These are phyloP conservation scores for Himalopsyche kuldschensis DNA, from an alignment of 2,888 invertebrate species.

Conservation along the genomic window DNA sequence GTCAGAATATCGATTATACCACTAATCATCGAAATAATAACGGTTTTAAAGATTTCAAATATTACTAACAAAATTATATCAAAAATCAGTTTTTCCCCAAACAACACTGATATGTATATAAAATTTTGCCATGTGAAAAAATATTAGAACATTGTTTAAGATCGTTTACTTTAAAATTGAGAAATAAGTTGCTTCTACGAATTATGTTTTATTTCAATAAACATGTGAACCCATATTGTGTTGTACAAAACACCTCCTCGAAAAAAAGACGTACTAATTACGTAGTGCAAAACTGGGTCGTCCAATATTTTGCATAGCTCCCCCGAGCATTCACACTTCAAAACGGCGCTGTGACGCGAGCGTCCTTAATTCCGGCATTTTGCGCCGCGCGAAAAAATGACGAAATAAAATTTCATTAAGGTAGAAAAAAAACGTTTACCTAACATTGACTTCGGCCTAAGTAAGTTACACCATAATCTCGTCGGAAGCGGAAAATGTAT, in stretches of 20 bases:
- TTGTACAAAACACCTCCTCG: neutral
- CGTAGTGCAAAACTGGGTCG: neutral
- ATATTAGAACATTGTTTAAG: too few relatives aligned
- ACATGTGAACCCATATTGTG: too few relatives aligned
- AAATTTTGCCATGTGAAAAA: too few relatives aligned
- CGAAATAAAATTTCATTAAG: conserved; percentile 19
- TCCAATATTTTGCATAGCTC: neutral
- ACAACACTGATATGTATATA: too few relatives aligned
- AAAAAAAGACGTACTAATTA: neutral
- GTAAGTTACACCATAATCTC: neutral
- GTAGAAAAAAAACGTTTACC: conserved; percentile 3
- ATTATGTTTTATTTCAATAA: too few relatives aligned
- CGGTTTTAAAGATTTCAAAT: too few relatives aligned
- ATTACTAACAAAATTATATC: too few relatives aligned
- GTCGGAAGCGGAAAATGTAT: neutral
- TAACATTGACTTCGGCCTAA: neutral
- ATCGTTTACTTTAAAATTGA: too few relatives aligned
- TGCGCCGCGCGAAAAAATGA: neutral
- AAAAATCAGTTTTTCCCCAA: too few relatives aligned
- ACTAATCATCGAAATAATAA: too few relatives aligned
- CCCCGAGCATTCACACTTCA: neutral
- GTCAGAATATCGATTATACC: too few relatives aligned
- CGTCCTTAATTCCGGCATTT: neutral
- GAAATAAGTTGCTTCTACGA: too few relatives aligned
- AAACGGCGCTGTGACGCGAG: neutral